A percentile compares a stretch with the other conserved stretches of the same genome.
phyloP scores from a whole-genome alignment of 2,113 vertebrate species.

The Anoura caudifer region DNA sequence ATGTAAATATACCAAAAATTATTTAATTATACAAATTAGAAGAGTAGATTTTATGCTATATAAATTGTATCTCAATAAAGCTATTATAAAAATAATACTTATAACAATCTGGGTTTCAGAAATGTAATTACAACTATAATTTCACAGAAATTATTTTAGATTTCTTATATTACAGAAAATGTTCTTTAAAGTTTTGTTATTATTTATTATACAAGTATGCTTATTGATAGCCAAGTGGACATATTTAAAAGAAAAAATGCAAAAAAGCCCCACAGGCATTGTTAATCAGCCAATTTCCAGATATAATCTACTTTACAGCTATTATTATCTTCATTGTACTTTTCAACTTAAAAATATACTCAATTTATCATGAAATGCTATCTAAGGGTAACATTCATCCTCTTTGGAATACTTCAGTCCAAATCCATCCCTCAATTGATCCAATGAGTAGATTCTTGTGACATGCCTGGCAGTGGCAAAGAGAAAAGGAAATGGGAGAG shows the following conservation, averaged over 20 bases:
- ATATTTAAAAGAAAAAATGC: conserved; percentile 59
- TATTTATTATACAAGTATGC: conserved; percentile 33
- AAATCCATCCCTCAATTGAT: not conserved
- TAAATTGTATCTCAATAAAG: too few relatives aligned
- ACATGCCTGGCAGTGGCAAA: not conserved
- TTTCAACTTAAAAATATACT: not conserved
- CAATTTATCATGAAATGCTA: not conserved
- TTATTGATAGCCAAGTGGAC: conserved; percentile 44
- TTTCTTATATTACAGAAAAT: conserved; percentile 15
- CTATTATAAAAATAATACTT: not conserved
- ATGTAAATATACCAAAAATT: not conserved
- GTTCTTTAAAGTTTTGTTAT: conserved; percentile 54
- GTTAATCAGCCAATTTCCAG: conserved; percentile 23
- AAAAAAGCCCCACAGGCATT: conserved; percentile 51
- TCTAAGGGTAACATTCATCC: not conserved
- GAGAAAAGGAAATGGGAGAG: not conserved
- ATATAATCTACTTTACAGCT: conserved; percentile 55
- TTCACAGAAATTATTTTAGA: not conserved
- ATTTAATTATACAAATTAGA: too few relatives aligned
- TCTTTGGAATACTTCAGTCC: not conserved
- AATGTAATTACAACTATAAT: conserved; percentile 20
- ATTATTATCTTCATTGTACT: not conserved
- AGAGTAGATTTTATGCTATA: too few relatives aligned
- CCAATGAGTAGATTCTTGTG: not conserved
- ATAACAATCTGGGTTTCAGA: conserved; percentile 22